Conservation (phyloP, 2,113 vertebrate species). For the Myxocyprinus asiaticus region DNA sequence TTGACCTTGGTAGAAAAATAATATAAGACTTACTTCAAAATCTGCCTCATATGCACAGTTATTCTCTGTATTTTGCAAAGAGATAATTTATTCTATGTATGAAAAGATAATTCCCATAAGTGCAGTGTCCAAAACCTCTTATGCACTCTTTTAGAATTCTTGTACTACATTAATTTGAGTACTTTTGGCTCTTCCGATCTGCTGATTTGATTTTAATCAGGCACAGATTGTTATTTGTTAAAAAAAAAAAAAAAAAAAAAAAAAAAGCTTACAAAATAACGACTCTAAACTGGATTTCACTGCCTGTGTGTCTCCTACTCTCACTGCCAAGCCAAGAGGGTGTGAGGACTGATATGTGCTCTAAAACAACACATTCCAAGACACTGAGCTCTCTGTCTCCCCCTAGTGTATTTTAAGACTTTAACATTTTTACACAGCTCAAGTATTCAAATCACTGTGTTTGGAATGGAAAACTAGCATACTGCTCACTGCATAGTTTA, state of each 20-base stretch:
- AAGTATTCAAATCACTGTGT: not conserved
- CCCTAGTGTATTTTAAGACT: slow-evolving; percentile 34
- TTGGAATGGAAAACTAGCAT: not conserved
- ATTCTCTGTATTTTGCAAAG: slow-evolving; percentile 5
- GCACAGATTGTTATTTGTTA: no score
- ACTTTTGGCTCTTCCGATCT: not conserved
- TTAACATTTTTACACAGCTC: slow-evolving; percentile 20
- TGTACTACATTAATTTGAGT: slow-evolving; percentile 1
- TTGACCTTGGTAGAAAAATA: not conserved
- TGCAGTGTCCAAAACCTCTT: not conserved
- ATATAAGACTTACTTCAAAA: not conserved
- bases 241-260: no score
- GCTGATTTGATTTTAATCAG: no score
- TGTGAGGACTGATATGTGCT: slow-evolving; percentile 64
- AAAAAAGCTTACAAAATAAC: not conserved
- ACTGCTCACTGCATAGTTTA: no score
- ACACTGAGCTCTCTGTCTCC: slow-evolving; percentile 28
- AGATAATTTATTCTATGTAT: not conserved
- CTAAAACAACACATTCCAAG: slow-evolving; percentile 72
- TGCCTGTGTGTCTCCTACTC: slow-evolving; percentile 63
- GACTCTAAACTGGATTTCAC: slow-evolving; percentile 42
- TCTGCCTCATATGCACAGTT: not conserved
- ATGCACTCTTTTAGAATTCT: slow-evolving; percentile 4
- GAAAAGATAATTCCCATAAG: not conserved
- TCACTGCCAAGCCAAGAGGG: slow-evolving; percentile 75